phyloP scores from a whole-genome alignment of 1,140 invertebrate species.

The Ectropis grisescens region DNA sequence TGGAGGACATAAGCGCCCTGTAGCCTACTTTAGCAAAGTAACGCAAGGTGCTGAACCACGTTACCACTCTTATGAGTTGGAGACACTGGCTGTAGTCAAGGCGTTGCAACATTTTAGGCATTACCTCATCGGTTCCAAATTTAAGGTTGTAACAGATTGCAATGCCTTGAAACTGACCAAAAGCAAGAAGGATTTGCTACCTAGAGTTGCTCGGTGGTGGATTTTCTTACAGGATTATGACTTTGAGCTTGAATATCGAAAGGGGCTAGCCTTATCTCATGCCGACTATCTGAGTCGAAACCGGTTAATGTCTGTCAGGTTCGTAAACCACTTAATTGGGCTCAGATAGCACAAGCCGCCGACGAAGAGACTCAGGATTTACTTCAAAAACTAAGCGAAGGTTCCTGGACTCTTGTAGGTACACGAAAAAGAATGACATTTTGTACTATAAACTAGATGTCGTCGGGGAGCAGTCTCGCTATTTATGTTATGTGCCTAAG shows the following conservation, averaged over 20 bases:
- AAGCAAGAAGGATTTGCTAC: constrained; percentile 30
- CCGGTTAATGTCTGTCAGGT: constrained; percentile 3
- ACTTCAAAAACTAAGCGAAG: constrained; percentile 1
- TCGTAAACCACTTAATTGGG: constrained; percentile 5
- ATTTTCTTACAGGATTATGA: constrained; percentile 33
- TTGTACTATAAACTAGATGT: constrained; percentile 4
- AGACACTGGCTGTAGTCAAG: constrained; percentile 9
- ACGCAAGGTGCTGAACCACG: constrained; percentile 23
- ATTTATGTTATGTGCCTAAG: constrained; percentile 6
- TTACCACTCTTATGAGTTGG: constrained; percentile 18
- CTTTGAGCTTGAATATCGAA: constrained; percentile 33
- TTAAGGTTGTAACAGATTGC: constrained; percentile 15
- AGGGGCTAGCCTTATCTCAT: constrained; percentile 18
- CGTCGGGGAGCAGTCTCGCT: constrained; percentile 3
- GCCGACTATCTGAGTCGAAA: constrained; percentile 29
- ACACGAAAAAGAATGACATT: constrained; percentile 3
- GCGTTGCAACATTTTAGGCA: constrained; percentile 14
- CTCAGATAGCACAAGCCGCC: constrained; percentile 6
- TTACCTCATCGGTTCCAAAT: constrained; percentile 13
- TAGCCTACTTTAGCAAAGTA: constrained; percentile 26
- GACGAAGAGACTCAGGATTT: constrained; percentile 8
- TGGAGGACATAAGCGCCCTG: constrained; percentile 14
- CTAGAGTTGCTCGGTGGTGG: constrained; percentile 33
- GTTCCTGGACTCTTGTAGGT: constrained; percentile 1
- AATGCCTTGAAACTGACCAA: constrained; percentile 13